phyloP scores from a whole-genome alignment of 2,797 vertebrate genomes.

The Rhinoraja longicauda region DNA sequence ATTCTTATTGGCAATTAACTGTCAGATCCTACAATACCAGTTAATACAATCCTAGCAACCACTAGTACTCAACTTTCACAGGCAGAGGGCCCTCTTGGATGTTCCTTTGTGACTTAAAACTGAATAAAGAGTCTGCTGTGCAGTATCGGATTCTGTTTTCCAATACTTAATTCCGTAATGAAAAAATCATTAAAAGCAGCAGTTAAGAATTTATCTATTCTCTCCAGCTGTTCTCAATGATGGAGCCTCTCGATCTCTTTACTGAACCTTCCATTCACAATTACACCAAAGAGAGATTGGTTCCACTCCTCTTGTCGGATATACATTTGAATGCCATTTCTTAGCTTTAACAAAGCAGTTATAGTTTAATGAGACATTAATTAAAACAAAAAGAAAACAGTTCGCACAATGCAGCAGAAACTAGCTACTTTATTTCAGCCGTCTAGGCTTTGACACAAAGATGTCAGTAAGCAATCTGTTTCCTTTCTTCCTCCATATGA shows the following conservation, averaged over 20 bases:
- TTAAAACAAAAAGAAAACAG: too few species aligned
- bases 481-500: background rate
- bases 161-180: background rate
- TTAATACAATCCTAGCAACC: background rate
- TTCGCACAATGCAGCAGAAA: background rate
- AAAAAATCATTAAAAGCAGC: slow-evolving; percentile 10
- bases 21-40: background rate
- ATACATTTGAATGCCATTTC: background rate
- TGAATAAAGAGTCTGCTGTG: background rate
- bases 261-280: background rate
- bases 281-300: background rate
- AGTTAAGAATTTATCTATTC: slow-evolving; percentile 19
- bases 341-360: background rate
- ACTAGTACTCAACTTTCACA: slow-evolving; percentile 8
- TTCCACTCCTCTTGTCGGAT: background rate
- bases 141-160: background rate
- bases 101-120: background rate
- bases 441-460: background rate
- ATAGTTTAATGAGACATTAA: background rate
- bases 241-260: background rate
- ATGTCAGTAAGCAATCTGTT: background rate
- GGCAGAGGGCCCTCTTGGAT: slow-evolving; percentile 10
- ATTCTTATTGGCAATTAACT: background rate
- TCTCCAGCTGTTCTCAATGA: background rate
- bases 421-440: too few species aligned